Percentiles rank a stretch among this genome's conserved stretches.
phyloP scores from a whole-genome alignment of 2,797 vertebrate genomes.

The Meriones psammophilus region DNA sequence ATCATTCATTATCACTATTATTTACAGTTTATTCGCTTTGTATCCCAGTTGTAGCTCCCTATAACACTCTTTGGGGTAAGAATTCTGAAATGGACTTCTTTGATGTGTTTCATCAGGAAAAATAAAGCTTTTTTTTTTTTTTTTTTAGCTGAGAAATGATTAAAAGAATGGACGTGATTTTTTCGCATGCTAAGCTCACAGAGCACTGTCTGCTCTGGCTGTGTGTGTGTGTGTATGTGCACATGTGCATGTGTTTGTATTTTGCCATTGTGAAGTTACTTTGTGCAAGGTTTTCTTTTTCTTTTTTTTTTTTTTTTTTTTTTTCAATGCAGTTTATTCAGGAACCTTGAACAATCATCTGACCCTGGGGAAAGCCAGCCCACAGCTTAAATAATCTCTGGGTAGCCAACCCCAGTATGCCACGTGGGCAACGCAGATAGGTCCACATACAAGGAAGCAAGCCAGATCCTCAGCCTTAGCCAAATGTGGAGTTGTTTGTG shows the following conservation, averaged over 20 bases:
- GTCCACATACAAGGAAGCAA: too few relatives aligned
- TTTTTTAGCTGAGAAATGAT: background rate
- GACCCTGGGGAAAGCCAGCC: too few relatives aligned
- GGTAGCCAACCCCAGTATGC: too few relatives aligned
- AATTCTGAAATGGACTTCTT: constrained; percentile 48
- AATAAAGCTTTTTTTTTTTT: constrained; percentile 30
- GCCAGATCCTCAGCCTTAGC: too few relatives aligned
- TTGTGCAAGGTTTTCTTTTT: constrained; percentile 41
- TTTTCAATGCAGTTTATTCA: too few relatives aligned
- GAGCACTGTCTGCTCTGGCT: background rate
- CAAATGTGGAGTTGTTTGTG: too few relatives aligned
- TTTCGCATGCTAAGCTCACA: background rate
- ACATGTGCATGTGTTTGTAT: background rate
- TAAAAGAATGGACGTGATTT: constrained; percentile 44
- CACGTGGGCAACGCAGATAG: too few relatives aligned
- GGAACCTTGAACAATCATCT: too few relatives aligned
- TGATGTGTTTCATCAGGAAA: constrained; percentile 48
- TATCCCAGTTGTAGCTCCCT: too few relatives aligned
- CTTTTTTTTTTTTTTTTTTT: constrained; percentile 46
- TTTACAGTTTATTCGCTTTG: too few relatives aligned
- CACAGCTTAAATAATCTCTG: too few relatives aligned
- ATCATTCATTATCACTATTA: background rate
- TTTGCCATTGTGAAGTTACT: background rate
- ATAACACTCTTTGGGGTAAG: background rate
- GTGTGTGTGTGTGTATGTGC: background rate